Percentiles rank a stretch among this genome's conserved stretches.
Evolutionary conservation across 2,888 invertebrate genomes (phyloP).

Genomic region (Rapana venosa): DNA sequence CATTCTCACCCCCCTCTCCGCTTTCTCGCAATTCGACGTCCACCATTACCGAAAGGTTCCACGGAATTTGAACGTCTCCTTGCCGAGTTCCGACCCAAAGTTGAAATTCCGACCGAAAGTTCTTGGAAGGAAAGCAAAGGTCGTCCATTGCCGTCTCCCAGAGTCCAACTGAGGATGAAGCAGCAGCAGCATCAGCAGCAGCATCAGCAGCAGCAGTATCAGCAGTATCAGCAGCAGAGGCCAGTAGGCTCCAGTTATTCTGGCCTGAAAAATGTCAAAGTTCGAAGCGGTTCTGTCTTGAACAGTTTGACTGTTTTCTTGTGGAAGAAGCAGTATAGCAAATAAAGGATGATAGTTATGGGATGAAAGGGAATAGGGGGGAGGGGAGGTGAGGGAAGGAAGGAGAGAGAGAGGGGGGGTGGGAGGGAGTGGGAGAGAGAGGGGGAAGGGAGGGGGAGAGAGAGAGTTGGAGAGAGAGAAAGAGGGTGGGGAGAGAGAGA

Average conservation of each 20-base stretch:
- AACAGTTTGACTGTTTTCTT: neutral
- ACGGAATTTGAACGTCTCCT: neutral
- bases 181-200: neutral
- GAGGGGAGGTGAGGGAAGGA: neutral
- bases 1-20: neutral
- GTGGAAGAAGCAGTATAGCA: neutral
- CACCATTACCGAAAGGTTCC: constrained; percentile 6
- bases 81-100: constrained; percentile 13
- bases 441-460: neutral
- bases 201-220: neutral
- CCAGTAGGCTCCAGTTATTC: too few relatives aligned
- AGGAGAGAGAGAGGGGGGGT: neutral
- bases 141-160: too few relatives aligned
- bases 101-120: neutral
- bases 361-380: neutral
- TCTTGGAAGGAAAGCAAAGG: too few relatives aligned
- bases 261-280: neutral
- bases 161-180: too few relatives aligned
- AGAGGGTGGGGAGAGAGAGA: constrained; percentile 4
- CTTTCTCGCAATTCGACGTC: neutral
- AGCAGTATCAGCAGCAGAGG: neutral
- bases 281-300: neutral
- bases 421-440: neutral
- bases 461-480: neutral
- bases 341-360: neutral